Conservation (phyloP, 1,140 invertebrate genomes). For the Aphelinus atriplicis region DNA sequence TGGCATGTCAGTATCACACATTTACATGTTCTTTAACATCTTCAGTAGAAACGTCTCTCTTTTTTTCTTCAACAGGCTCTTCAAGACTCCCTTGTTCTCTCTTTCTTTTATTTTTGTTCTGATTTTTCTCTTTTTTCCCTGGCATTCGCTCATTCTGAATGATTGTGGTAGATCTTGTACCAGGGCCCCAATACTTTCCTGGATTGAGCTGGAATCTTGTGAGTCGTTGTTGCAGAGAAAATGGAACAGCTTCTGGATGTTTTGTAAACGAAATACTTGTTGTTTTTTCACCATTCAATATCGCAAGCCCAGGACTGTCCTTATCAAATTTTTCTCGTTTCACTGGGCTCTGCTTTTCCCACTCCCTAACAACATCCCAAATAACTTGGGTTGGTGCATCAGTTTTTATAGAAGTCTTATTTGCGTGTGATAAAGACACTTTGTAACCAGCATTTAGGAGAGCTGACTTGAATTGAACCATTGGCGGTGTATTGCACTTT, state of each 20-base stretch:
- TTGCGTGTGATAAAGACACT: slow-evolving; percentile 92
- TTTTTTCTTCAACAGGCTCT: slow-evolving; percentile 11
- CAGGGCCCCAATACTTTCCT: slow-evolving; percentile 88
- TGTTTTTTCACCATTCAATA: slow-evolving; percentile 67
- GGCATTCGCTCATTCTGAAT: slow-evolving; percentile 56
- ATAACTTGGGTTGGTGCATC: slow-evolving; percentile 86
- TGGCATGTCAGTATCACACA: too few species aligned
- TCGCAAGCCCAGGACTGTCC: slow-evolving; percentile 67
- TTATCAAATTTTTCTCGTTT: slow-evolving; percentile 65
- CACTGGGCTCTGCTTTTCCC: slow-evolving; percentile 71
- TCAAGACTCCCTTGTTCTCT: background rate
- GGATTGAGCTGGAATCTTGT: slow-evolving; percentile 90
- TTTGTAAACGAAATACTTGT: slow-evolving; percentile 70
- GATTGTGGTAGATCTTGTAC: slow-evolving; percentile 76
- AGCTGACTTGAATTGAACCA: slow-evolving; percentile 80
- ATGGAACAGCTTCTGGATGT: slow-evolving; percentile 82
- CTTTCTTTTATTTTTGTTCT: slow-evolving; percentile 46
- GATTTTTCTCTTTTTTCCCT: slow-evolving; percentile 46
- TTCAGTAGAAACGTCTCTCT: background rate
- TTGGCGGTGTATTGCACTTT: slow-evolving; percentile 55
- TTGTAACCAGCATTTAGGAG: slow-evolving; percentile 91
- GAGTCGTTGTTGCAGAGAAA: slow-evolving; percentile 77
- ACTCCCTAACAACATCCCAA: slow-evolving; percentile 92
- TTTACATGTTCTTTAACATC: background rate
- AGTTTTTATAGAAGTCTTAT: slow-evolving; percentile 91